phyloP scores from a whole-genome alignment of 1,140 invertebrate genomes.

The Drosophila kepulauana region DNA sequence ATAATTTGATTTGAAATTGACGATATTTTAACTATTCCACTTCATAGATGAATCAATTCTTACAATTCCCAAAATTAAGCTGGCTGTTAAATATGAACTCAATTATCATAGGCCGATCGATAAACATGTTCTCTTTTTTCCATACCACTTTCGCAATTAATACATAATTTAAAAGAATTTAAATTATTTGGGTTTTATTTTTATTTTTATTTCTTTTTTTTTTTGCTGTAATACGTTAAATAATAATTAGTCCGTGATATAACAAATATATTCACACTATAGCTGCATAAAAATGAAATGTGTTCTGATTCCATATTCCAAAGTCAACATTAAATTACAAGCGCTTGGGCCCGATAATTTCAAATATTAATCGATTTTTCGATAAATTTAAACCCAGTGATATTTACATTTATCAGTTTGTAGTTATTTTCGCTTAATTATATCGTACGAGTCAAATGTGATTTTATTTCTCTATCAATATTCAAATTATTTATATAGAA shows the following conservation, averaged over 20 bases:
- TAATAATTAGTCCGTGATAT: no score
- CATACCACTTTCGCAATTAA: no score
- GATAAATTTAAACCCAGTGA: slow-evolving; percentile 8
- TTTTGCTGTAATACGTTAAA: background rate
- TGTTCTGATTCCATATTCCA: slow-evolving; percentile 14
- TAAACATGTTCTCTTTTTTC: no score
- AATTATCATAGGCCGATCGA: no score
- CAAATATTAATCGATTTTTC: slow-evolving; percentile 7
- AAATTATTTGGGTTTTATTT: no score
- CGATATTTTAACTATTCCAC: no score
- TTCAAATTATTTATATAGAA: slow-evolving; percentile 57
- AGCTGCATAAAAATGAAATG: no score
- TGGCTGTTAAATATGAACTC: background rate
- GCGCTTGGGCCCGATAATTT: background rate
- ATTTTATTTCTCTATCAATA: slow-evolving; percentile 13
- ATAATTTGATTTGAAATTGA: background rate
- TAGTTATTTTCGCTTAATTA: slow-evolving; percentile 30
- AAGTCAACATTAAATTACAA: background rate
- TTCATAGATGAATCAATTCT: no score
- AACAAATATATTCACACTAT: no score
- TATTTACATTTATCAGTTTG: slow-evolving; percentile 22
- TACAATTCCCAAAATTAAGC: no score
- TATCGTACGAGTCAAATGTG: slow-evolving; percentile 11
- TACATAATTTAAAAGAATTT: no score
- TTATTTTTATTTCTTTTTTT: background rate